Evolutionary conservation across 2,797 vertebrate species (phyloP).

Genomic region (Adrianichthys oophorus): DNA sequence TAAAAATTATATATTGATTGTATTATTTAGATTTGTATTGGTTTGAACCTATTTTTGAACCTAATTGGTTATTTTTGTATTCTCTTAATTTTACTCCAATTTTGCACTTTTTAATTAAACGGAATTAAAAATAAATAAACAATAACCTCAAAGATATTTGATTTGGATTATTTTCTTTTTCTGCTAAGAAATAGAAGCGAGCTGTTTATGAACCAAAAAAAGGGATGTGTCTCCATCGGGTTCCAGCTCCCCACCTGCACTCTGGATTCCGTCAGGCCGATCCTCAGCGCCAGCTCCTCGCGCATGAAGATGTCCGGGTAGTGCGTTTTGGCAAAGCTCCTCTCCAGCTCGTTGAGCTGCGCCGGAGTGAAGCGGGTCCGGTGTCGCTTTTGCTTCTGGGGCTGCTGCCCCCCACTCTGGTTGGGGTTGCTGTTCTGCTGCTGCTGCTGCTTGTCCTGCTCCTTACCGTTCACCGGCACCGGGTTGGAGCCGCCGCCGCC

Average conservation of each 20-base stretch:
- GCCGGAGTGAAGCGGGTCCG: conserved; percentile 97
- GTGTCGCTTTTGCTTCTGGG: conserved; percentile 93
- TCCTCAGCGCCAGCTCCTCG: conserved; percentile 93
- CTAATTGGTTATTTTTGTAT: too few relatives aligned
- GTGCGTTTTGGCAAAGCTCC: conserved; percentile 98
- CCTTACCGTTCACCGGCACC: conserved; percentile 89
- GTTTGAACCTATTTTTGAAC: too few relatives aligned
- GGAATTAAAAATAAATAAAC: too few relatives aligned
- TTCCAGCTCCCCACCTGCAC: conserved; percentile 85
- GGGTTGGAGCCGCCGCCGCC: conserved; percentile 86
- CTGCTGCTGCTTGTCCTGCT: conserved; percentile 86
- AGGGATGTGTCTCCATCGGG: not conserved
- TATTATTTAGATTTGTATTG: too few relatives aligned
- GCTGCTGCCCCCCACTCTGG: conserved; percentile 85
- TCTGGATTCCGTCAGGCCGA: conserved; percentile 96
- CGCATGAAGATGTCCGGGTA: conserved; percentile 99
- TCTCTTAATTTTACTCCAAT: too few relatives aligned
- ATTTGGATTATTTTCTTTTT: too few relatives aligned
- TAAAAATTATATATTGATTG: too few relatives aligned
- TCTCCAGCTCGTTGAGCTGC: conserved; percentile 96
- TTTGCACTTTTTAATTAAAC: too few relatives aligned
- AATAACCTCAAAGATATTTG: too few relatives aligned
- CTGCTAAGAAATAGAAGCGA: not conserved
- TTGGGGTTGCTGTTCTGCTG: conserved; percentile 81
- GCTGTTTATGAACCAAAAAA: not conserved